Conservation (phyloP, 2,797 vertebrate species). For the Pelochelys cantorii region DNA sequence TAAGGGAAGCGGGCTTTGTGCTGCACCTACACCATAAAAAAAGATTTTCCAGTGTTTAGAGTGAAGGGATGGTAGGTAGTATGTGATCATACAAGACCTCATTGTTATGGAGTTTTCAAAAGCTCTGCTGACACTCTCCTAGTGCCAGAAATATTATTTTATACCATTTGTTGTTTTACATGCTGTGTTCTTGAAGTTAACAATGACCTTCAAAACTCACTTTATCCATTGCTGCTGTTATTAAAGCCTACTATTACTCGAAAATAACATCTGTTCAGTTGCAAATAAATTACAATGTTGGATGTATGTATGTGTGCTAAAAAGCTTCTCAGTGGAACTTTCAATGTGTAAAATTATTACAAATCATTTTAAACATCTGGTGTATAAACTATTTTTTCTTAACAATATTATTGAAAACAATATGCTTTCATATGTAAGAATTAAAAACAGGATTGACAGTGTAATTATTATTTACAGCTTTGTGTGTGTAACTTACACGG, state of each 20-base stretch:
- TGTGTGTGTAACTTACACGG: not conserved
- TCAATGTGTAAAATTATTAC: not conserved
- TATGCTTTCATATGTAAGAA: slow-evolving; percentile 25
- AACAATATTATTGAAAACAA: slow-evolving; percentile 19
- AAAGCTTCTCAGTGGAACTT: slow-evolving; percentile 33
- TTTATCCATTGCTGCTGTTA: slow-evolving; percentile 47
- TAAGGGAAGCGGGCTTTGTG: slow-evolving; percentile 4
- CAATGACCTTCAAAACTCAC: slow-evolving; percentile 46
- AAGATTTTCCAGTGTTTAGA: slow-evolving; percentile 21
- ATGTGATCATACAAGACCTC: slow-evolving; percentile 9
- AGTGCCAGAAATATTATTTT: slow-evolving; percentile 6
- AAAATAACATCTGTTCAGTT: slow-evolving; percentile 29
- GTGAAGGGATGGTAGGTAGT: not conserved
- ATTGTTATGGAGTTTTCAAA: slow-evolving; percentile 11
- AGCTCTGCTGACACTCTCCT: not conserved
- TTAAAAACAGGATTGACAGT: slow-evolving; percentile 3
- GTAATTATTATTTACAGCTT: slow-evolving; percentile 32
- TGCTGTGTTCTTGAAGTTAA: slow-evolving; percentile 20
- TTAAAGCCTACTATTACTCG: slow-evolving; percentile 9
- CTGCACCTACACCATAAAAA: not conserved
- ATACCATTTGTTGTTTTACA: not conserved
- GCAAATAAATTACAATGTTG: slow-evolving; percentile 6
- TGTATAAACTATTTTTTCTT: slow-evolving; percentile 11
- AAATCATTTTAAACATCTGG: slow-evolving; percentile 22
- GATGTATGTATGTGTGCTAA: not conserved